Conservation (phyloP, 2,797 vertebrate species). For the Xenentodon cancila region DNA sequence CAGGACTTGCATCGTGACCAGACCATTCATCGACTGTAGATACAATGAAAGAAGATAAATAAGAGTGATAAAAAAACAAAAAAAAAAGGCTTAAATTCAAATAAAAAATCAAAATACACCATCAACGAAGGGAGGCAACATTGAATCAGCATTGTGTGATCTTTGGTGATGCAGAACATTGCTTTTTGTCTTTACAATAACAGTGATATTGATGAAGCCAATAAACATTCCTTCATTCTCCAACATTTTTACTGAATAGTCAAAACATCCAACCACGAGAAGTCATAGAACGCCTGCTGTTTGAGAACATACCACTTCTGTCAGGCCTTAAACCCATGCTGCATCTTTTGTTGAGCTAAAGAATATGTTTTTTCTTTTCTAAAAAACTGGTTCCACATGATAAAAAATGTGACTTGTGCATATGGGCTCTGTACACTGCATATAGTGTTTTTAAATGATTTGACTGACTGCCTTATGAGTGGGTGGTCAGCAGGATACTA, state of each 20-base stretch:
- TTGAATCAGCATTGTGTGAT: not conserved
- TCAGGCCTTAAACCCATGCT: not conserved
- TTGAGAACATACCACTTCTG: not conserved
- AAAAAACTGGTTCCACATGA: constrained; percentile 21
- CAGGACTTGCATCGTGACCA: not conserved
- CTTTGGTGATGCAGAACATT: not conserved
- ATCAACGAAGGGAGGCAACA: too few relatives aligned
- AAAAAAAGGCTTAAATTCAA: too few relatives aligned
- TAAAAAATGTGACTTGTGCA: constrained; percentile 37
- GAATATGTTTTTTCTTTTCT: constrained; percentile 7
- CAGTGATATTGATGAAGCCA: not conserved
- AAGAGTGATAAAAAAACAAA: too few relatives aligned
- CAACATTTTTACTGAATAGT: too few relatives aligned
- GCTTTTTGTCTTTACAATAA: not conserved
- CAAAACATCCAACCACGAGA: too few relatives aligned
- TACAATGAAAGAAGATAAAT: not conserved
- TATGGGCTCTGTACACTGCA: constrained; percentile 11
- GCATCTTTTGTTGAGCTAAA: constrained; percentile 10
- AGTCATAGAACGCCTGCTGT: not conserved
- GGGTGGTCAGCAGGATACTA: too few relatives aligned
- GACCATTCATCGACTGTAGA: not conserved
- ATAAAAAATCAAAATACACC: too few relatives aligned
- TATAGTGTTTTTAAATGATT: constrained; percentile 19
- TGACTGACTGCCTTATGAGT: too few relatives aligned
- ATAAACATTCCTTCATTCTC: not conserved